Conservation (phyloP, 2,888 invertebrate species). For the Amblyjoppa fuscipennis region DNA sequence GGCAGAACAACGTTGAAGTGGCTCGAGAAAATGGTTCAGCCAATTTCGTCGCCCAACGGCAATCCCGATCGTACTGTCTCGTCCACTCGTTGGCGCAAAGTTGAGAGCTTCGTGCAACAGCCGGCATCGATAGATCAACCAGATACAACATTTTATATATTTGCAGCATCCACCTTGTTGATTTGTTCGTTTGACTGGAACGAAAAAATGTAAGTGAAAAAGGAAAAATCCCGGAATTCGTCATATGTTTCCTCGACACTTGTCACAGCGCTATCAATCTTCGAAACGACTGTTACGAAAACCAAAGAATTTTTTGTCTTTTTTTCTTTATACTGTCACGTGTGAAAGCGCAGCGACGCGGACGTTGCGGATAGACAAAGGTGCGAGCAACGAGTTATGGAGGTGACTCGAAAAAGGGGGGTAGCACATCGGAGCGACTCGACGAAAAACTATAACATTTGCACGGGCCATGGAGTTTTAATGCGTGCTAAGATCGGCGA, state of each 20-base stretch:
- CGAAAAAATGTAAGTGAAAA: not conserved
- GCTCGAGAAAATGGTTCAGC: conserved; percentile 51
- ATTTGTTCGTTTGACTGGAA: not conserved
- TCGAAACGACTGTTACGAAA: not conserved
- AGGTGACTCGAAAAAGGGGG: conserved; percentile 34
- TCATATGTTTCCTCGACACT: not conserved
- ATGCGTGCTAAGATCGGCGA: conserved; percentile 65
- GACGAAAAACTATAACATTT: conserved; percentile 64
- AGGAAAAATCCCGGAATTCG: not conserved
- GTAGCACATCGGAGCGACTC: conserved; percentile 32
- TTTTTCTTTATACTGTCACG: not conserved
- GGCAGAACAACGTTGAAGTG: conserved; percentile 45
- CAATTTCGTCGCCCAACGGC: conserved; percentile 51
- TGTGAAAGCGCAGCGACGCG: not conserved
- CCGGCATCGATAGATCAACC: not conserved
- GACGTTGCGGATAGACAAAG: conserved; percentile 18
- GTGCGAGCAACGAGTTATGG: conserved; percentile 23
- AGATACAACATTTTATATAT: not conserved
- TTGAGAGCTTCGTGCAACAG: not conserved
- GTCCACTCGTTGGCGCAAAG: not conserved
- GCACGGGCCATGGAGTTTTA: conserved; percentile 78
- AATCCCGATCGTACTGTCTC: conserved; percentile 53
- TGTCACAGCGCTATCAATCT: not conserved
- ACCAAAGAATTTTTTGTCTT: conserved; percentile 9
- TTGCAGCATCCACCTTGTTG: not conserved